Percentiles rank a stretch among this genome's conserved stretches.
These are phyloP conservation scores for Callyntrura guangdongensis DNA, from an alignment of 2,888 invertebrate genomes.

Conservation along the genomic window DNA sequence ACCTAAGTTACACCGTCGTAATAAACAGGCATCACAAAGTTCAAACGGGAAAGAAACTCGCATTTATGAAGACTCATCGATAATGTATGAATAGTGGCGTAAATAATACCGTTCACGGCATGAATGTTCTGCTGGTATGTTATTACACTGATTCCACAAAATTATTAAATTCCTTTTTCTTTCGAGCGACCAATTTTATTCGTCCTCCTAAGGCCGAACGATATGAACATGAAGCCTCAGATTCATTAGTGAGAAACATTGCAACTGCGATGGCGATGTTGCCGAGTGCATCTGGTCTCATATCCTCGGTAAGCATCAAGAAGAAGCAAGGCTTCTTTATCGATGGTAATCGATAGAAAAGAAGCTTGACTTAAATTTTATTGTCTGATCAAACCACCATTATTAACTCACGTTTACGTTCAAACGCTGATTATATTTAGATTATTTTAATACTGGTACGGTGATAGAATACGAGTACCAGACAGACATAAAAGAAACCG, in stretches of 20 bases:
- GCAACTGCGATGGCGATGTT: neutral
- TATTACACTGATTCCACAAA: constrained; percentile 9
- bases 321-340: constrained; percentile 10
- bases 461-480: neutral
- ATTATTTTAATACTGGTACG: constrained; percentile 40
- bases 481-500: constrained; percentile 1
- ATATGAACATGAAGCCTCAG: constrained; percentile 1
- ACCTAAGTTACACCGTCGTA: neutral
- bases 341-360: constrained; percentile 36
- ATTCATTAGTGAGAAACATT: constrained; percentile 57
- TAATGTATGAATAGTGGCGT: neutral
- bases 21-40: neutral
- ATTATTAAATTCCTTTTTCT: constrained; percentile 65
- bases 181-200: constrained; percentile 64
- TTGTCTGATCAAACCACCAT: constrained; percentile 55
- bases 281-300: neutral
- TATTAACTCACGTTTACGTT: constrained; percentile 35
- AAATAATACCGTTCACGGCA: neutral
- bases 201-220: constrained; percentile 71
- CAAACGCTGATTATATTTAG: constrained; percentile 58
- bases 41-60: constrained; percentile 13
- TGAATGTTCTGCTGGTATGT: neutral
- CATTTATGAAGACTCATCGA: neutral
- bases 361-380: constrained; percentile 43
- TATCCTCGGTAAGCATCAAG: neutral